Evolutionary conservation across 1,140 invertebrate species (phyloP).

Genomic region (Trachymyrmex cornetzi): DNA sequence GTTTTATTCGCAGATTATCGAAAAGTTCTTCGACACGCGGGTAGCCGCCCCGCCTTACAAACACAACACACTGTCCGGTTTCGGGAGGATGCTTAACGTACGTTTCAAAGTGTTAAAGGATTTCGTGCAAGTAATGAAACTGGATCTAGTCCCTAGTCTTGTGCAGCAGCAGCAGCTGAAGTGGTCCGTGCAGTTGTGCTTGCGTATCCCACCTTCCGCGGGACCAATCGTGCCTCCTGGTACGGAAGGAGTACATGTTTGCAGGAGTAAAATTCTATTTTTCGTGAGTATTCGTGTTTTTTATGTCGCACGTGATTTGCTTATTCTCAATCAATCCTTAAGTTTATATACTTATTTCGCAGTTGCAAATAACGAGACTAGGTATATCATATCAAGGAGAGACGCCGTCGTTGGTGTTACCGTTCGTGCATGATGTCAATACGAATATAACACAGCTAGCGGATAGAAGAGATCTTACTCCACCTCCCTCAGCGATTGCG

Average conservation of each 20-base stretch:
- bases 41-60: conserved; percentile 96
- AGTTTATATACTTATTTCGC: conserved; percentile 73
- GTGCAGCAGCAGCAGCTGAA: conserved; percentile 90
- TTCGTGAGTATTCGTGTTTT: conserved; percentile 90
- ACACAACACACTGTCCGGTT: conserved; percentile 94
- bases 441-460: conserved; percentile 95
- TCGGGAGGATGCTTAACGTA: conserved; percentile 93
- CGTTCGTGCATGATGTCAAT: conserved; percentile 95
- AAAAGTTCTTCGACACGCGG: conserved; percentile 96
- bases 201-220: conserved; percentile 95
- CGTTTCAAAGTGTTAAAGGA: conserved; percentile 95
- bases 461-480: conserved; percentile 91
- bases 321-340: background rate
- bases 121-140: conserved; percentile 95
- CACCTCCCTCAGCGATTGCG: conserved; percentile 88
- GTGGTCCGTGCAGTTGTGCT: conserved; percentile 96
- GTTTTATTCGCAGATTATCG: conserved; percentile 89
- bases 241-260: conserved; percentile 93
- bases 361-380: conserved; percentile 94
- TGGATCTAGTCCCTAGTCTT: conserved; percentile 91
- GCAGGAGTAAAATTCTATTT: conserved; percentile 95
- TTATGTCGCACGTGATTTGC: background rate
- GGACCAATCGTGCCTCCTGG: conserved; percentile 94
- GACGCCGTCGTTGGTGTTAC: conserved; percentile 93
- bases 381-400: conserved; percentile 90